Percentiles rank a stretch among this genome's conserved stretches.
These are phyloP conservation scores for Calosoma granatense DNA, from an alignment of 1,140 invertebrate species.

Conservation along the genomic window DNA sequence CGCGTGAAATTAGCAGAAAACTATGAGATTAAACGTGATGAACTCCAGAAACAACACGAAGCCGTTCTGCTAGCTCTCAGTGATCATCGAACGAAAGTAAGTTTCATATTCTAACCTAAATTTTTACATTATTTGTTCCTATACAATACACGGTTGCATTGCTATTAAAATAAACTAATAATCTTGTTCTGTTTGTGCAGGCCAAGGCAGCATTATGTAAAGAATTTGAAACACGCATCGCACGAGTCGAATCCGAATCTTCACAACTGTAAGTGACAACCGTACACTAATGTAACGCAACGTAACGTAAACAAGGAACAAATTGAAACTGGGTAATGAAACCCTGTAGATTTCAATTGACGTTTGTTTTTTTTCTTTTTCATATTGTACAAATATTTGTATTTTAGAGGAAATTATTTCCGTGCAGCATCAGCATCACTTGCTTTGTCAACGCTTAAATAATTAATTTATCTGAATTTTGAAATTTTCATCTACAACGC, in stretches of 20 bases:
- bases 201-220: conserved; percentile 28
- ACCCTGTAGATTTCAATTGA: too few relatives aligned
- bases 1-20: conserved; percentile 61
- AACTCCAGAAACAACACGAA: conserved; percentile 67
- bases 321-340: too few relatives aligned
- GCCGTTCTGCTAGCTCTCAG: conserved; percentile 56
- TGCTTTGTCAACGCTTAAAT: too few relatives aligned
- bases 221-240: conserved; percentile 31
- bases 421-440: too few relatives aligned
- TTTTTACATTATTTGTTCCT: background rate
- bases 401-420: too few relatives aligned
- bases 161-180: background rate
- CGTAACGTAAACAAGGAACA: too few relatives aligned
- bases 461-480: too few relatives aligned
- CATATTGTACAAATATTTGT: too few relatives aligned
- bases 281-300: too few relatives aligned
- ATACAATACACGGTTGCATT: background rate
- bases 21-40: conserved; percentile 63
- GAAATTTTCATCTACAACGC: too few relatives aligned
- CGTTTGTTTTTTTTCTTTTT: too few relatives aligned
- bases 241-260: conserved; percentile 27
- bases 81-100: conserved; percentile 61
- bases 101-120: conserved; percentile 11
- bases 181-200: conserved; percentile 18
- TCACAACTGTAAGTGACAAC: background rate